Base-by-base conservation (phyloP, 2,888 invertebrate species). In the Nipponacmea schrenckii region DNA sequence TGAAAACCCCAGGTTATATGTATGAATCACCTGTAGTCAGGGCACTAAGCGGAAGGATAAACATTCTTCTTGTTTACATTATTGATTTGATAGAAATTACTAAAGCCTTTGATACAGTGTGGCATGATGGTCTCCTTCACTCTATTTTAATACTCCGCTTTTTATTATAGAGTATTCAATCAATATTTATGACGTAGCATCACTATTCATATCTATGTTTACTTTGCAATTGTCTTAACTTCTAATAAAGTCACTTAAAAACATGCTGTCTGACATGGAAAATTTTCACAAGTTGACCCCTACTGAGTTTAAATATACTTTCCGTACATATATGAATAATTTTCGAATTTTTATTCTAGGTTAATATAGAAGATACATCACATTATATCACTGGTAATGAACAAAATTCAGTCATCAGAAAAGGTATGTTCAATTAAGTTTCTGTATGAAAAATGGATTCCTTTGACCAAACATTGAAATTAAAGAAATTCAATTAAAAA, bases 401-500 rank as follows among this genome's bases (percentile, higher is more conserved):
- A 73, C 86, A 86, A 70, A 85, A 83, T 77, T 84, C 86, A 63
- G 87, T 88, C 64, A 88, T 88, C 69, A 80, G 87, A 75, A 87
- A 87, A 84, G 87, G 87, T 87, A 79, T 84, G 84, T 39, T 56
- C 10, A 20, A 56, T 20, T 24, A 24, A 56, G n/a, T 39, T 8
- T 39, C 39, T 8, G 10, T 1, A 10, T 39, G 39, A 39, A 39
- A 39, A 39, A 39, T 39, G 39, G 39, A 0, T 39, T 39, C 39
- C 39, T 39, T 8, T 39, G 31, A 31, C 5, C 5, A 2, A 3
- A n/a, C n/a, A n/a, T n/a, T n/a, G n/a, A n/a, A n/a, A n/a, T 5
- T 31, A 31, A 31, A 31, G 5, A 31, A 31, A 31, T n/a, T n/a
- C n/a, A 31, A 31, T 3, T 3, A 31, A 31, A 31, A 31, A 31